Conservation (phyloP, 2,797 vertebrate genomes). For the Iguana delicatissima region DNA sequence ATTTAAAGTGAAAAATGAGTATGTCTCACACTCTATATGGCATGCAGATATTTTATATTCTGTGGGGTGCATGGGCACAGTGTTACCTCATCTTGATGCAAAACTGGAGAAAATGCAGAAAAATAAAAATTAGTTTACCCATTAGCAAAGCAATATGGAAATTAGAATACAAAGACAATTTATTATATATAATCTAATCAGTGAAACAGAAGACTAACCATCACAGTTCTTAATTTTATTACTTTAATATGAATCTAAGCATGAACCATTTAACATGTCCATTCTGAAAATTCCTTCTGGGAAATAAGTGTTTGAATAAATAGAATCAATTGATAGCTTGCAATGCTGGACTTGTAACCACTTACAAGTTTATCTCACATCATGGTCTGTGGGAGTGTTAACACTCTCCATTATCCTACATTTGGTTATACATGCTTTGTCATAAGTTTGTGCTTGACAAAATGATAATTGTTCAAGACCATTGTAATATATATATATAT, state of each 20-base stretch:
- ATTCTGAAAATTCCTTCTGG: neutral
- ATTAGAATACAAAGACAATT: neutral
- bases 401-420: no score
- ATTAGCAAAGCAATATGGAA: neutral
- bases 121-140: neutral
- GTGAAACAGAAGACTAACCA: neutral
- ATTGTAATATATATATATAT: neutral
- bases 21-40: conserved; percentile 27
- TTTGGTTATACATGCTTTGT: neutral
- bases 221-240: neutral
- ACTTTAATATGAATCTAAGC: neutral
- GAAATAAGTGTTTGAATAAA: conserved; percentile 6
- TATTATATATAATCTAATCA: neutral
- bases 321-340: neutral
- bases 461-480: neutral
- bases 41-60: neutral
- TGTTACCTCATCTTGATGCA: neutral
- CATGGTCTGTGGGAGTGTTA: neutral
- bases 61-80: neutral
- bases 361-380: neutral
- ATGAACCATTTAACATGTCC: conserved; percentile 14
- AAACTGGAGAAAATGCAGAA: conserved; percentile 2
- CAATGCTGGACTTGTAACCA: neutral
- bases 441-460: neutral
- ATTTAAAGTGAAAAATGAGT: conserved; percentile 40